Evolutionary conservation across 2,888 invertebrate species (phyloP), one percentile per base, ranked within the genome.

Genomic region (Mythimna pallens): DNA sequence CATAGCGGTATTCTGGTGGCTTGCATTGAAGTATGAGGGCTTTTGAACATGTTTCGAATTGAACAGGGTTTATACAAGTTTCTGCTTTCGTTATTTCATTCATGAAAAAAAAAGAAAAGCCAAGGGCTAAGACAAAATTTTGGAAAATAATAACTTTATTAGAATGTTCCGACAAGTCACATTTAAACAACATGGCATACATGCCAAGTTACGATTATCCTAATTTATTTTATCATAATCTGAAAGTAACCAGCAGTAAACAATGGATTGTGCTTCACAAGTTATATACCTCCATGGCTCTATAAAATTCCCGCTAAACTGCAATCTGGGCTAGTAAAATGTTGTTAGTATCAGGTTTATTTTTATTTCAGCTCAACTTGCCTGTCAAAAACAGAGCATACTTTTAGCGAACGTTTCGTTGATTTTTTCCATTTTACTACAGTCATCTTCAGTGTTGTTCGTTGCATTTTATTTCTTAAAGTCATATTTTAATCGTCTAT

Each of bases 361-460:
- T 69, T 77, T 68, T 61, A 34, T 67, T 22, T 66, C 67, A 61
- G 22, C 36, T 77, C 52, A 69, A 69, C 69, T 36, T 54, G 14
- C 25, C 77, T 67, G 73, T 76, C 73, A 77, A 54, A 69, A 69
- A 20, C 77, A 77, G 77, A 74, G 52, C 34, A 34, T 43, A 34
- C 22, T 68, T 76, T 52, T 36, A 36, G 76, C 67, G 25, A 59
- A 43, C 58, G 34, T 68, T 59, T 59, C 17, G 50, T 76, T 65
- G 8, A 22, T 65, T 65, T n/a, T 64, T 66, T 52, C 14, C 43
- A 54, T 67, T 76, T 76, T 52, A 59, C 58, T 43, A 34, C 22
- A 59, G 73, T 2, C 36, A 36, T 59, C 52, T n/a, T 68, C n/a
- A 9, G 25, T 0, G 20, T 10, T 34, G 14, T 76, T 59, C n/a